Evolutionary conservation across 1,140 invertebrate species (phyloP).

Genomic region (Aradophagus sp.): DNA sequence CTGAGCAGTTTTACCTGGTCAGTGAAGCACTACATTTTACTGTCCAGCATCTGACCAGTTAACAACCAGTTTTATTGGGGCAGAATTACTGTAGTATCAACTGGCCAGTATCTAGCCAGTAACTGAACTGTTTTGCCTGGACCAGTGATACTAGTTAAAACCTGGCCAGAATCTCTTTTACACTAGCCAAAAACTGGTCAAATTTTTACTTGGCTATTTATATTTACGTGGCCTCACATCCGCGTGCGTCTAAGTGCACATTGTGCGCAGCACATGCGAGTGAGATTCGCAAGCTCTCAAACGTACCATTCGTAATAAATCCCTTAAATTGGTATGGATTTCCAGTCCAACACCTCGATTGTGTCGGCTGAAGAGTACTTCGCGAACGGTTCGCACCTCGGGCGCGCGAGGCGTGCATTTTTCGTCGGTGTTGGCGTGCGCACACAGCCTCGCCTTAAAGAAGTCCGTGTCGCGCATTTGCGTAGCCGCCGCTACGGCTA

Average conservation of each 20-base stretch:
- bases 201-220: too few relatives aligned
- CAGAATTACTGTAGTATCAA: too few relatives aligned
- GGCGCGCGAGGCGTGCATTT: constrained; percentile 50
- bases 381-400: constrained; percentile 66
- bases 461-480: constrained; percentile 45
- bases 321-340: constrained; percentile 75
- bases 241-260: constrained; percentile 35
- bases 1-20: too few relatives aligned
- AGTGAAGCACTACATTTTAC: too few relatives aligned
- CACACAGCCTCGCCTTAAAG: constrained; percentile 31
- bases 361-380: constrained; percentile 70
- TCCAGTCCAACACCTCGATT: constrained; percentile 76
- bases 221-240: constrained; percentile 32
- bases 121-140: too few relatives aligned
- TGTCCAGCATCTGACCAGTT: too few relatives aligned
- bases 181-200: too few relatives aligned
- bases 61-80: too few relatives aligned
- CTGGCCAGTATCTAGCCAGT: too few relatives aligned
- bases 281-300: constrained; percentile 63
- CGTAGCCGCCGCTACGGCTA: constrained; percentile 47
- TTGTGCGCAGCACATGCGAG: constrained; percentile 43
- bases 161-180: too few relatives aligned
- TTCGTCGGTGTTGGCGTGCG: constrained; percentile 37
- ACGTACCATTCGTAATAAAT: constrained; percentile 67
- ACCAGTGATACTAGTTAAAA: too few relatives aligned